Percentiles rank a stretch among this genome's conserved stretches.
Conservation (phyloP, 37 sponge, comb jelly and placozoan species). For the Chondrilla cf. caribensis region DNA sequence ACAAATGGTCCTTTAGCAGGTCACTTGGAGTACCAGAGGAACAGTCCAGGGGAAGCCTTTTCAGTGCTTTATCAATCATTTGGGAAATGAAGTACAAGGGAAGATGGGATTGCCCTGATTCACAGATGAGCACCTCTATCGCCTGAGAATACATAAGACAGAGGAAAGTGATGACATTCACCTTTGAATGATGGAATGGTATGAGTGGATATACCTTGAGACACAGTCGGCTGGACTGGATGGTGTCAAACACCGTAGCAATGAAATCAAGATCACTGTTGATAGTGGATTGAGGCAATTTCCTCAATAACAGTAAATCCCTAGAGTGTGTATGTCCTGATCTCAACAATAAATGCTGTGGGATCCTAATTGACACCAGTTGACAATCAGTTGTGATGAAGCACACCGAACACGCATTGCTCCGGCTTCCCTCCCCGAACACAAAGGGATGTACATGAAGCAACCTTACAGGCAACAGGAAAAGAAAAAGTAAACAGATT, state of each 20-base stretch:
- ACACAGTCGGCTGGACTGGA: conserved; percentile 4
- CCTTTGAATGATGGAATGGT: no score
- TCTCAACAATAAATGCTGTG: conserved; percentile 5
- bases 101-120: neutral
- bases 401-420: neutral
- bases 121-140: neutral
- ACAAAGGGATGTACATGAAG: neutral
- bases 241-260: neutral
- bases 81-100: conserved; percentile 3
- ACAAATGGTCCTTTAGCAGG: neutral
- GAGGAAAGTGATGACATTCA: no score
- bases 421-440: neutral
- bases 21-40: neutral
- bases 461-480: neutral
- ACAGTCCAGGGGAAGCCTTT: neutral
- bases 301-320: conserved; percentile 2
- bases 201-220: neutral
- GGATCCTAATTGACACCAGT: neutral
- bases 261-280: conserved; percentile 2
- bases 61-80: conserved; percentile 7
- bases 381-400: conserved; percentile 13
- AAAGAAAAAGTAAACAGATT: neutral
- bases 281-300: neutral
- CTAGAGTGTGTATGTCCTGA: conserved; percentile 8
- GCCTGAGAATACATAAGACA: neutral